A percentile compares a stretch with the other conserved stretches of the same genome.
These are phyloP conservation scores for Hybos culiciformis DNA, from an alignment of 2,888 invertebrate species.

Conservation along the genomic window DNA sequence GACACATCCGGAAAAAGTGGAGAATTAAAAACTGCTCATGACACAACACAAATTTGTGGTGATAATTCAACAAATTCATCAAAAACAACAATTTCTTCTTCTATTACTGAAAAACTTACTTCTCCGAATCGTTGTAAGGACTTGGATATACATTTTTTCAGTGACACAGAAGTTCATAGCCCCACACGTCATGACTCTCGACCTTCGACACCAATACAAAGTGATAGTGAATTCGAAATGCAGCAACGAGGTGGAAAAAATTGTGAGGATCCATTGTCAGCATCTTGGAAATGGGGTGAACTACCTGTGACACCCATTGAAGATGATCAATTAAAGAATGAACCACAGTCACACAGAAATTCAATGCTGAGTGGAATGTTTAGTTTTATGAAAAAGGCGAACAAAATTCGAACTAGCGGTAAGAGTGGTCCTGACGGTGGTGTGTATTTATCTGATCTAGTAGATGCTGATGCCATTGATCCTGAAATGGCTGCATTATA, in stretches of 20 bases:
- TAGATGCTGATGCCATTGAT: slow-evolving; percentile 72
- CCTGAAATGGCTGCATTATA: slow-evolving; percentile 85
- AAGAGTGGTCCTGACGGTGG: slow-evolving; percentile 44
- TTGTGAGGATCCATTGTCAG: slow-evolving; percentile 24
- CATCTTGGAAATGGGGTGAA: slow-evolving; percentile 84
- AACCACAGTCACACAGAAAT: slow-evolving; percentile 32
- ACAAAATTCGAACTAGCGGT: slow-evolving; percentile 44
- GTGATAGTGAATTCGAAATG: slow-evolving; percentile 87
- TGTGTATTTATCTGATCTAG: slow-evolving; percentile 80
- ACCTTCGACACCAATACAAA: slow-evolving; percentile 74
- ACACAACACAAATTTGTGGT: slow-evolving; percentile 9
- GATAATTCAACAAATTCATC: slow-evolving; percentile 4
- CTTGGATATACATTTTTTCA: slow-evolving; percentile 76
- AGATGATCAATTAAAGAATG: slow-evolving; percentile 21
- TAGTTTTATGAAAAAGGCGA: slow-evolving; percentile 75
- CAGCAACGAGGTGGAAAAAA: slow-evolving; percentile 34
- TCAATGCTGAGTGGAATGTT: slow-evolving; percentile 87
- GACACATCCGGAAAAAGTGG: slow-evolving; percentile 8
- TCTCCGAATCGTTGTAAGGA: slow-evolving; percentile 37
- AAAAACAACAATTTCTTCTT: slow-evolving; percentile 23
- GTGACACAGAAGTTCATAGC: slow-evolving; percentile 79
- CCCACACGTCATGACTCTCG: slow-evolving; percentile 48
- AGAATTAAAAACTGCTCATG: slow-evolving; percentile 17
- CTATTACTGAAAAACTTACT: slow-evolving; percentile 23
- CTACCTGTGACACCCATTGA: slow-evolving; percentile 48